Percentiles rank a stretch among this genome's conserved stretches.
Evolutionary conservation across 2,888 invertebrate species (phyloP).

Genomic region (Drosophila stalkeri): DNA sequence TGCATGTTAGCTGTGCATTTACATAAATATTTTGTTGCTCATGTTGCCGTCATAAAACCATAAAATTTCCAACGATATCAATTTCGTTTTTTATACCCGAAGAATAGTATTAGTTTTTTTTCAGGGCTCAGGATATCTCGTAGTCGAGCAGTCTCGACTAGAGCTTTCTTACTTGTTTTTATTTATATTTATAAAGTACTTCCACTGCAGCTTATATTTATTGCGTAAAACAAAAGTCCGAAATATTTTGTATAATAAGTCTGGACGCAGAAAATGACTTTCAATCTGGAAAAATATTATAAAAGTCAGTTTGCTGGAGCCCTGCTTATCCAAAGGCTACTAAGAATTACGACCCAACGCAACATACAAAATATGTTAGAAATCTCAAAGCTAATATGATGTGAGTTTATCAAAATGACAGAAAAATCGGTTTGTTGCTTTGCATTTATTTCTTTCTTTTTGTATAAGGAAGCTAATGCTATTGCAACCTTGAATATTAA

Average conservation of each 20-base stretch:
- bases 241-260: background rate
- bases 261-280: background rate
- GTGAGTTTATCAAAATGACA: conserved; percentile 9
- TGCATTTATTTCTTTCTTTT: conserved; percentile 38
- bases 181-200: conserved; percentile 4
- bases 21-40: too few species aligned
- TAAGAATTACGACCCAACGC: background rate
- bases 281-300: background rate
- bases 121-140: too few species aligned
- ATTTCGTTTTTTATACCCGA: too few species aligned
- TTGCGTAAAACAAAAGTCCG: background rate
- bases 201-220: background rate
- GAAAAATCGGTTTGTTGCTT: conserved; percentile 46
- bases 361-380: background rate
- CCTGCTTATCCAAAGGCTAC: conserved; percentile 1
- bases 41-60: background rate
- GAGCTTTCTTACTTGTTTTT: too few species aligned
- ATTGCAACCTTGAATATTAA: conserved; percentile 54
- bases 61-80: conserved; percentile 8
- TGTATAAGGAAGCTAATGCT: conserved; percentile 48
- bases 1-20: background rate
- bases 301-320: background rate
- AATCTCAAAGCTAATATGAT: conserved; percentile 20
- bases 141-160: too few species aligned
- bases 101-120: too few species aligned